Base-by-base conservation (phyloP, 37 sponge, comb jelly and placozoan species). In the Ephydatia muelleri region DNA sequence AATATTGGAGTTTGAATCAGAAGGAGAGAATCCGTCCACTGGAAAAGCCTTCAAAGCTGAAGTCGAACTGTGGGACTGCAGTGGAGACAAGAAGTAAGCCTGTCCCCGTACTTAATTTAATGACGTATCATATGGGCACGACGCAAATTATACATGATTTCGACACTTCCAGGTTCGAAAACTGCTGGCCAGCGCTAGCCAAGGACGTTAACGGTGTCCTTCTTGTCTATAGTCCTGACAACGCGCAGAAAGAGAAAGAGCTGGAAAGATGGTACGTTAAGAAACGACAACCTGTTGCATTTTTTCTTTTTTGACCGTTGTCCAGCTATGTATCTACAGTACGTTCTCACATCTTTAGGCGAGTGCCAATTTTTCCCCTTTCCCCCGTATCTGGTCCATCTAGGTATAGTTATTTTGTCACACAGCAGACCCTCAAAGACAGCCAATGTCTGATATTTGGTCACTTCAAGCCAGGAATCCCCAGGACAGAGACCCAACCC, bases 41-140 rank as follows among this genome's bases (percentile, higher is more conserved):
- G 86, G 78, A 26, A 81, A 77, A 21, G 16, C 76, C 4, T 64
- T 92, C 31, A 48, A 75, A 40, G 90, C 78, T 3, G 94, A 90
- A 32, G 91, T 94, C 8, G 94, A 94, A 80, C 84, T 94, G 25
- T 94, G 94, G 94, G 94, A 94, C 75, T 90, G 91, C 80, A 72
- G 88, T 38, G 94, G 94, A 12, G 83, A 75, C 71, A 94, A 79
- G 47, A 70, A 86, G 94, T 93, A 68, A 25, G 89, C 30, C 19
- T 33, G 34, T 27, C 57, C 30, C 21, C n/a, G n/a, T n/a, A n/a
- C 27, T 1, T 21, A 21, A 35, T 77, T 2, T 48, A 1, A 34
- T 31, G 19, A 35, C 43, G 72, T 37, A 26, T n/a, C n/a, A 26
- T 69, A 35, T 36, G 43, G 3, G 13, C n/a, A 39, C 30, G 6